Base-by-base conservation (phyloP, 2,797 vertebrate genomes). In the Lithobates pipiens region DNA sequence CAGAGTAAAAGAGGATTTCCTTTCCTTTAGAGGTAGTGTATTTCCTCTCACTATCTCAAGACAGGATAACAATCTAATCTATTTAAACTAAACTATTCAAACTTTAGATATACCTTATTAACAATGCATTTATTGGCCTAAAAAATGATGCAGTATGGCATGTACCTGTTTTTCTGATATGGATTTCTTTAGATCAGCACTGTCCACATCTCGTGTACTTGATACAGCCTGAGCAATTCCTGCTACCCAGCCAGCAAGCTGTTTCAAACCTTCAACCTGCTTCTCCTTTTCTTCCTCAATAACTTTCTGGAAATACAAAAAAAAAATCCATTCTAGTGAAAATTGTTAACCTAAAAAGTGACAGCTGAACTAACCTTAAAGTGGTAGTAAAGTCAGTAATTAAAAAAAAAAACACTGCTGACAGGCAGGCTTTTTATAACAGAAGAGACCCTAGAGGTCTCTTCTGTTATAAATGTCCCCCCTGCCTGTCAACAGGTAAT, bases 221-320 rank as follows among this genome's bases (percentile, higher is more conserved):
- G 92, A 89, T 36, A 88, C 70, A 27, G 89, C 88, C 94, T 95
- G 94, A 87, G 95, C 95, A 74, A 98, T 92, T 50, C 95, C 93
- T 90, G 95, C 94, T 63, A 96, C 95, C 97, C 97, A 99, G 86
- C 95, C 93, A 72, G 98, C 93, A 63, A 99, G 95, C 16, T 97
- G 96, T 78, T 98, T 97, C 83, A 99, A 95, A 81, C 97, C 97
- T 15, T 97, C 96, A 86, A 98, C 94, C 0, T 96, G 94, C 84
- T 97, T 96, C 90, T 98, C 97, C 91, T 95, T 99, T 88, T 99
- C 98, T 85, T 99, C 98, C 94, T 99, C 98, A 82, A 99, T 95
- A 72, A 97, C 96, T 96, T 99, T 99, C 98, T 99, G 89, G 15
- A 5, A 7, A 82, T 46, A 46, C 11, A 61, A 61, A 18, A 57